Percentiles rank a stretch among this genome's conserved stretches.
Evolutionary conservation across 2,113 vertebrate species (phyloP).

Genomic region (Crotophaga sulcirostris): DNA sequence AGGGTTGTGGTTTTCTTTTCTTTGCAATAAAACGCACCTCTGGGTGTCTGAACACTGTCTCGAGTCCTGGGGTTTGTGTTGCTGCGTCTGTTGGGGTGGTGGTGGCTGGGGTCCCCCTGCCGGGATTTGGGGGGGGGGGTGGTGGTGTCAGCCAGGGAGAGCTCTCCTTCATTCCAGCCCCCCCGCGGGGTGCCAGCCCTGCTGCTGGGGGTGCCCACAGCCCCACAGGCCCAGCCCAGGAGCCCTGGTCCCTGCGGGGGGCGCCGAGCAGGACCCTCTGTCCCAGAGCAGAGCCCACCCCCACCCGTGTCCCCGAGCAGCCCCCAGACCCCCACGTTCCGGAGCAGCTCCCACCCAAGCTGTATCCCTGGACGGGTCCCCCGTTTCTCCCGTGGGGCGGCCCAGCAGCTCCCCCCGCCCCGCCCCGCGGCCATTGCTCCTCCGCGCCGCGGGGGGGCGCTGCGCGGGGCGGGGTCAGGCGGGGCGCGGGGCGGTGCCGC

Average conservation of each 20-base stretch:
- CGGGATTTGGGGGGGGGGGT: rapidly evolving
- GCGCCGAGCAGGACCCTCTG: background rate
- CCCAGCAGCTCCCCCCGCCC: background rate
- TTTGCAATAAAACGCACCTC: conserved; percentile 54
- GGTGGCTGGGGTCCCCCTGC: background rate
- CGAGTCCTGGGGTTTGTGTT: background rate
- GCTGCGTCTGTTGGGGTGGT: rapidly evolving
- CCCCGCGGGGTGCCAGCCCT: too few relatives aligned
- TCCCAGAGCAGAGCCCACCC: background rate
- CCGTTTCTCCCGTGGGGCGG: background rate
- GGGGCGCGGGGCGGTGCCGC: background rate
- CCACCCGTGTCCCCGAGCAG: too few relatives aligned
- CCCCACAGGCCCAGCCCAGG: background rate
- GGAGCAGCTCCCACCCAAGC: background rate
- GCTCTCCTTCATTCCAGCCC: background rate
- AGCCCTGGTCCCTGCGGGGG: background rate
- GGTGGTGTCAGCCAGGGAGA: too few relatives aligned
- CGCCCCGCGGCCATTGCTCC: background rate
- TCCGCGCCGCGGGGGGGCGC: background rate
- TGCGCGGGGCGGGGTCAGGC: rapidly evolving
- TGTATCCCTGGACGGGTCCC: background rate
- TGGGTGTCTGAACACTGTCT: conserved; percentile 7
- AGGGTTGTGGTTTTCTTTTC: conserved; percentile 44
- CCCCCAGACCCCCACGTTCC: background rate
- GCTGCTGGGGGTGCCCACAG: too few relatives aligned